Conservation (phyloP, 2,888 invertebrate genomes). For the Xestia rhomboidea region DNA sequence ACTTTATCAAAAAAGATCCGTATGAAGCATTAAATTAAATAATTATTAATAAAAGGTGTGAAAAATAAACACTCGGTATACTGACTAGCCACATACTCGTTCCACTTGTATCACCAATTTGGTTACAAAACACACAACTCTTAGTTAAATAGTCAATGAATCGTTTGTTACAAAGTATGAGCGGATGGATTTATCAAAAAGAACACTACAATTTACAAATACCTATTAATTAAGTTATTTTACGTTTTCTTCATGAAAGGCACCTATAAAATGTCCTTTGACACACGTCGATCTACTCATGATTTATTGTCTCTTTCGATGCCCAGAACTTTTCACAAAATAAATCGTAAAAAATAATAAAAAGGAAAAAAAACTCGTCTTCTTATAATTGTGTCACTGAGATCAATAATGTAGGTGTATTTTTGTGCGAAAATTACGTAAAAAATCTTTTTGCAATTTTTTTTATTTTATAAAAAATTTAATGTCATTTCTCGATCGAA, state of each 20-base stretch:
- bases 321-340: conserved; percentile 66
- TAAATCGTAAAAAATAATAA: conserved; percentile 51
- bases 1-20: background rate
- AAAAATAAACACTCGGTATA: conserved; percentile 33
- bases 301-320: conserved; percentile 82
- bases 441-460: conserved; percentile 51
- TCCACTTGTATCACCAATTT: conserved; percentile 41
- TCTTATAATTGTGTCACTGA: conserved; percentile 64
- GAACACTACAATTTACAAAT: conserved; percentile 86
- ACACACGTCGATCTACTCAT: conserved; percentile 82
- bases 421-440: conserved; percentile 58
- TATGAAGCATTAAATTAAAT: background rate
- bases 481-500: conserved; percentile 65
- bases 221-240: conserved; percentile 81
- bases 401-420: conserved; percentile 64
- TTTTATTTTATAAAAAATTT: conserved; percentile 59
- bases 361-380: conserved; percentile 58
- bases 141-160: conserved; percentile 72
- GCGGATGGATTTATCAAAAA: conserved; percentile 87
- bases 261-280: conserved; percentile 89
- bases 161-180: conserved; percentile 76
- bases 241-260: conserved; percentile 86
- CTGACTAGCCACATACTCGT: conserved; percentile 54
- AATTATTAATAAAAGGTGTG: conserved; percentile 20
- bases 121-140: conserved; percentile 61